Percentiles rank a stretch among this genome's conserved stretches.
Conservation (phyloP, 2,888 invertebrate genomes). For the Xanthorhoe spadicearia region DNA sequence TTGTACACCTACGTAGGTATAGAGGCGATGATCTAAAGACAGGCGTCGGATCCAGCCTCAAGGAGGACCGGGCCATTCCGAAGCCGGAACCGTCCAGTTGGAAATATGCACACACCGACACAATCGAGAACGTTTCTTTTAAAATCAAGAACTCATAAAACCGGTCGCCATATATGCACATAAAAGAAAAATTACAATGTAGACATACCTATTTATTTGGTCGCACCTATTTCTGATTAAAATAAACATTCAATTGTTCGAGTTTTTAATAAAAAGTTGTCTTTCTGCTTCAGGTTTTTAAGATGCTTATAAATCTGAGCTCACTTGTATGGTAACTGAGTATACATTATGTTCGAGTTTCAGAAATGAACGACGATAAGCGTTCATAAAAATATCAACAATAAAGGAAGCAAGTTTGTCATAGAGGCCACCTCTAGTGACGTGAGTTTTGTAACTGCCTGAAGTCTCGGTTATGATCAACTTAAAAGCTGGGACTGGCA, state of each 20-base stretch:
- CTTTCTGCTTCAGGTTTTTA: slow-evolving; percentile 15
- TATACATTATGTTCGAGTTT: background rate
- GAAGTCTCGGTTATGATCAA: no score
- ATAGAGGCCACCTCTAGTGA: no score
- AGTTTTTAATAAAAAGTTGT: slow-evolving; percentile 20
- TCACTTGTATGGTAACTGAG: background rate
- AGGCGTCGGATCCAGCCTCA: slow-evolving; percentile 70
- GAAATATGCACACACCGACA: slow-evolving; percentile 60
- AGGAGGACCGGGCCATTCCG: slow-evolving; percentile 80
- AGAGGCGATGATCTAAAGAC: slow-evolving; percentile 72
- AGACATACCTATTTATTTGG: slow-evolving; percentile 39
- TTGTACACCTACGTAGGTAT: slow-evolving; percentile 42
- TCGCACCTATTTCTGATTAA: slow-evolving; percentile 39
- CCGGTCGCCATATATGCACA: slow-evolving; percentile 41
- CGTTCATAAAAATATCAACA: no score
- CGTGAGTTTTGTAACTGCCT: no score
- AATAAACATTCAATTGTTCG: slow-evolving; percentile 28
- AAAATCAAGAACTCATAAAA: slow-evolving; percentile 42
- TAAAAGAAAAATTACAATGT: slow-evolving; percentile 39
- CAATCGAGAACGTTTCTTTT: slow-evolving; percentile 54
- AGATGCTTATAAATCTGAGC: slow-evolving; percentile 3
- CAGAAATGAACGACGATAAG: no score
- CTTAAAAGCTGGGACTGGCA: no score
- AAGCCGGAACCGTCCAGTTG: slow-evolving; percentile 76
- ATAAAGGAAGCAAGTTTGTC: no score